A percentile compares a stretch with the other conserved stretches of the same genome.
Conservation (phyloP, 1,140 invertebrate species). For the Drosophila ananassae region DNA sequence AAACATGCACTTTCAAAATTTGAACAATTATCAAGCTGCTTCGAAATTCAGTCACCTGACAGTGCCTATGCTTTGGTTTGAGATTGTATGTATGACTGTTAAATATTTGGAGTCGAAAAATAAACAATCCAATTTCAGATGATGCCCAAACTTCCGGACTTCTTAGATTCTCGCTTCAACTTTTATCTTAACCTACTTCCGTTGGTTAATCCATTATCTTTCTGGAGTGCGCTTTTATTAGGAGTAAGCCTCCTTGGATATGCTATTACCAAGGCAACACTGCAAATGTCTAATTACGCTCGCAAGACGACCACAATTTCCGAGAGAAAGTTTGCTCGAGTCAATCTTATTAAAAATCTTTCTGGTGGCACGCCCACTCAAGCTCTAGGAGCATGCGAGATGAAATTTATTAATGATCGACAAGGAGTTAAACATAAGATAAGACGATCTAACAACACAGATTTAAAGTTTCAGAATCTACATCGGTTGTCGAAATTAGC, state of each 20-base stretch:
- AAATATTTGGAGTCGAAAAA: background rate
- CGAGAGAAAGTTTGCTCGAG: conserved; percentile 62
- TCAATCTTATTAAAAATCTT: conserved; percentile 56
- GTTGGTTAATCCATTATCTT: conserved; percentile 85
- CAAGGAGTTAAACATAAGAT: conserved; percentile 44
- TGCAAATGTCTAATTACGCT: conserved; percentile 68
- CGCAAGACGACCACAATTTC: conserved; percentile 54
- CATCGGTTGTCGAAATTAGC: conserved; percentile 53
- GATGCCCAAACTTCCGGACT: conserved; percentile 87
- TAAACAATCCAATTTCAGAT: conserved; percentile 85
- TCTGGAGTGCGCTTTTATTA: conserved; percentile 86
- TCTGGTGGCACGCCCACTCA: conserved; percentile 37
- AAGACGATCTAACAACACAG: conserved; percentile 23
- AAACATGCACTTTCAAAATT: conserved; percentile 90
- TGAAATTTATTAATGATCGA: conserved; percentile 69
- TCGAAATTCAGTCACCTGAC: conserved; percentile 88
- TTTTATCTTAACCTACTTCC: conserved; percentile 90
- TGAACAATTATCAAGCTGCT: conserved; percentile 86
- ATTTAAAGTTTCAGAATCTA: conserved; percentile 31
- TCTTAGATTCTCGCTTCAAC: conserved; percentile 87
- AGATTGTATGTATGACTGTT: conserved; percentile 89
- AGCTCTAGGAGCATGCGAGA: conserved; percentile 66
- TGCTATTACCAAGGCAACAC: conserved; percentile 76
- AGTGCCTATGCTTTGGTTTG: conserved; percentile 91
- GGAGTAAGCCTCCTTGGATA: conserved; percentile 85